Percentiles rank a stretch among this genome's conserved stretches.
These are phyloP conservation scores for Morpho achilles DNA, from an alignment of 2,888 invertebrate genomes.

Conservation along the genomic window DNA sequence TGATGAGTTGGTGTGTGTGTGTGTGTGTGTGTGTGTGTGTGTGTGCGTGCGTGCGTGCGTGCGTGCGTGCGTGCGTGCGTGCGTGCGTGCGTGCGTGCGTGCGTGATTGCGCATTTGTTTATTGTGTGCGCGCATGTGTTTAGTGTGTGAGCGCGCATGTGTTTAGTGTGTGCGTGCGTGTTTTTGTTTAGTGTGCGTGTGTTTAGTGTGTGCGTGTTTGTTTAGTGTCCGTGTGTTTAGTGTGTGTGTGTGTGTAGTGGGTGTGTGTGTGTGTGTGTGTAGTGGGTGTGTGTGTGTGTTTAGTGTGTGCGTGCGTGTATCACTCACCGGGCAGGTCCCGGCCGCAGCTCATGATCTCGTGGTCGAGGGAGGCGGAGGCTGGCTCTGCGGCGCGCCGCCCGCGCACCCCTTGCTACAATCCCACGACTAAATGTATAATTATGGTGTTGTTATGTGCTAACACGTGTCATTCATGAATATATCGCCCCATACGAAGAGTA, in stretches of 20 bases:
- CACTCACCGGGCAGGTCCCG: conserved; percentile 59
- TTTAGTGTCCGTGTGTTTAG: background rate
- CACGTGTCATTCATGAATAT: too few relatives aligned
- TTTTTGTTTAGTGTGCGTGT: background rate
- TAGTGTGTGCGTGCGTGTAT: background rate
- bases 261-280: background rate
- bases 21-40: conserved; percentile 1
- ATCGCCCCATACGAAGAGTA: too few relatives aligned
- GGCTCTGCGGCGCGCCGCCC: conserved; percentile 52
- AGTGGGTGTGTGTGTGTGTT: background rate
- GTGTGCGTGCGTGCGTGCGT: background rate
- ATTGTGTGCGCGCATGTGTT: too few relatives aligned
- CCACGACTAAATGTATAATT: conserved; percentile 47
- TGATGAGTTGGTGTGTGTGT: too few relatives aligned
- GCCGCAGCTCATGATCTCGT: conserved; percentile 72
- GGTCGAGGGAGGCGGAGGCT: conserved; percentile 69
- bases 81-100: too few relatives aligned
- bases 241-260: background rate
- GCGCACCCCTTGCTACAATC: conserved; percentile 56
- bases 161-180: background rate
- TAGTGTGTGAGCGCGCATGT: background rate
- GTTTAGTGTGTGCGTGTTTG: background rate
- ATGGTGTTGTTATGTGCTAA: conserved; percentile 18
- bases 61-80: too few relatives aligned
- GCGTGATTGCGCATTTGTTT: background rate